A percentile compares a stretch with the other conserved stretches of the same genome.
These are phyloP conservation scores for Trichomycterus rosablanca DNA, from an alignment of 2,113 vertebrate genomes.

Conservation along the genomic window DNA sequence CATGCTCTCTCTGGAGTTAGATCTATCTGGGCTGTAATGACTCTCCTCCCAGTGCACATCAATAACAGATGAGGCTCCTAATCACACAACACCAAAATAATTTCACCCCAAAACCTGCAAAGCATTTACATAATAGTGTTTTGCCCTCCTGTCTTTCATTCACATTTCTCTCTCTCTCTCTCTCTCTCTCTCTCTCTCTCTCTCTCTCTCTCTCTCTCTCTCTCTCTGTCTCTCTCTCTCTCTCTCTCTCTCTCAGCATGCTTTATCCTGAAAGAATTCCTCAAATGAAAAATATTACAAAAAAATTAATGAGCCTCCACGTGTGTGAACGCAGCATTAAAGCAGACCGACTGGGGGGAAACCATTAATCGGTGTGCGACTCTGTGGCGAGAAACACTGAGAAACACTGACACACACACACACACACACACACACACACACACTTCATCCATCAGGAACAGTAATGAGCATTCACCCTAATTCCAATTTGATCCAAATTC, in stretches of 20 bases:
- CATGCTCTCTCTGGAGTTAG: slow-evolving; percentile 26
- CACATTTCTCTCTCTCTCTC: slow-evolving; percentile 16
- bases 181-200: slow-evolving; percentile 18
- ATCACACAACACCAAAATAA: slow-evolving; percentile 83
- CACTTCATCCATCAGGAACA: background rate
- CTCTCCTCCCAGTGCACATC: slow-evolving; percentile 90
- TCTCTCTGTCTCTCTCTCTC: slow-evolving; percentile 18
- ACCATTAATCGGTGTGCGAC: slow-evolving; percentile 37
- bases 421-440: slow-evolving; percentile 16
- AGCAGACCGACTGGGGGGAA: slow-evolving; percentile 29
- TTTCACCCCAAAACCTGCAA: slow-evolving; percentile 85
- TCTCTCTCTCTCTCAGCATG: slow-evolving; percentile 23
- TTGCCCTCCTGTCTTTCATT: slow-evolving; percentile 50
- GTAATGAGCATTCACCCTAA: background rate
- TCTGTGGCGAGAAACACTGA: slow-evolving; percentile 21
- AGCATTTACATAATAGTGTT: slow-evolving; percentile 99
- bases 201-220: slow-evolving; percentile 17
- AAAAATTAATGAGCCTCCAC: background rate
- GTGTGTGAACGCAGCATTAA: slow-evolving; percentile 49
- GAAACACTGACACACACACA: slow-evolving; percentile 4
- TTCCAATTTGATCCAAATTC: background rate
- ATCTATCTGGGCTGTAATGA: slow-evolving; percentile 76
- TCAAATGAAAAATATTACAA: slow-evolving; percentile 37
- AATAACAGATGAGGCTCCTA: slow-evolving; percentile 97
- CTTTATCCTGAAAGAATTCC: slow-evolving; percentile 34